phyloP scores from a whole-genome alignment of 2,888 invertebrate species.

The Atherix ibis region DNA sequence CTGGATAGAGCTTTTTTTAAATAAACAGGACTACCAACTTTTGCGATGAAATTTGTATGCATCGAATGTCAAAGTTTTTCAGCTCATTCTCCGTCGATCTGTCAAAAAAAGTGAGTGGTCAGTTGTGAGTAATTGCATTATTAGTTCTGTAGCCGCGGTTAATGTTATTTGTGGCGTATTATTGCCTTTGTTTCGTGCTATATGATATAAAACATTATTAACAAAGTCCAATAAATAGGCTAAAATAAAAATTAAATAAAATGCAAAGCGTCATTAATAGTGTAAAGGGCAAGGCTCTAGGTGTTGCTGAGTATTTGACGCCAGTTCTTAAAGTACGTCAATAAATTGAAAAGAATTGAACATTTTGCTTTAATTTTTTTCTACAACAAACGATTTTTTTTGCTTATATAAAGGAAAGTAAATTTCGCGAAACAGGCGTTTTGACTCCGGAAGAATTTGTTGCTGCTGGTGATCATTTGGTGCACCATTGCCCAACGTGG shows the following conservation, averaged over 20 bases:
- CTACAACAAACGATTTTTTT: too few relatives aligned
- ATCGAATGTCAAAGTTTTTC: too few relatives aligned
- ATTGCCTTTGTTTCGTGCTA: too few relatives aligned
- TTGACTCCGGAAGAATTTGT: conserved; percentile 99
- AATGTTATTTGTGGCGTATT: too few relatives aligned
- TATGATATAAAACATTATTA: too few relatives aligned
- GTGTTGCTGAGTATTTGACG: conserved; percentile 90
- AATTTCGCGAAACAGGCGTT: conserved; percentile 94
- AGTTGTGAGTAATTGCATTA: too few relatives aligned
- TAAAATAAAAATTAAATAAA: conserved; percentile 12
- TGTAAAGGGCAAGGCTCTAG: conserved; percentile 87
- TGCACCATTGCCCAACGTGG: conserved; percentile 99
- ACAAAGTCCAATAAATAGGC: background rate
- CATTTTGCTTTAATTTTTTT: conserved; percentile 9
- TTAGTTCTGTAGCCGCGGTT: too few relatives aligned
- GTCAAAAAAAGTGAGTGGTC: too few relatives aligned
- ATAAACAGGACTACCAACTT: too few relatives aligned
- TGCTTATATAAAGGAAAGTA: conserved; percentile 82
- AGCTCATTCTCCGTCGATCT: too few relatives aligned
- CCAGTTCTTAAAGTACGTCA: conserved; percentile 77
- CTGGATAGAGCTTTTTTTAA: too few relatives aligned
- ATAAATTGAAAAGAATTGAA: conserved; percentile 4
- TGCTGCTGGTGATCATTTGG: conserved; percentile 94
- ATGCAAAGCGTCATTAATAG: conserved; percentile 96
- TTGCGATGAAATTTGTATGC: too few relatives aligned